Conservation (phyloP, 1,140 invertebrate species). For the Trialeurodes vaporariorum region DNA sequence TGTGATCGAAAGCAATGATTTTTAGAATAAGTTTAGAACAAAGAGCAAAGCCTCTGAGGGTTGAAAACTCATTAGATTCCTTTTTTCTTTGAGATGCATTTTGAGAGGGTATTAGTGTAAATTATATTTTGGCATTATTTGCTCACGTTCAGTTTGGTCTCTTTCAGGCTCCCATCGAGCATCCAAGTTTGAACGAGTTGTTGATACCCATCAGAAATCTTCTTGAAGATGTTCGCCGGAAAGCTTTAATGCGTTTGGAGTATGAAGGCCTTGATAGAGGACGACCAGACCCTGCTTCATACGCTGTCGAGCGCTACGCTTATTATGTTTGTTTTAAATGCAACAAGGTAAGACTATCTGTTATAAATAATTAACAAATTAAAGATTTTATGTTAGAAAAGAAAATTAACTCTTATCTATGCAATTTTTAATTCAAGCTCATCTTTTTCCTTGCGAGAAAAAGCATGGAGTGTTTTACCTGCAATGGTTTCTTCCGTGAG, state of each 20-base stretch:
- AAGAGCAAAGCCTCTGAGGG: no score
- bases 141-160: no score
- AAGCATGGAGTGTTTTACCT: background rate
- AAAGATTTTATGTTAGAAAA: background rate
- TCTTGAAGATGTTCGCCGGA: conserved; percentile 80
- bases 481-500: background rate
- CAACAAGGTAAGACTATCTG: conserved; percentile 53
- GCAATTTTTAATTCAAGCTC: no score
- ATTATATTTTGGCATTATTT: no score
- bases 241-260: conserved; percentile 90
- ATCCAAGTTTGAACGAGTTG: conserved; percentile 62
- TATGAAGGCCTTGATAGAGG: conserved; percentile 83
- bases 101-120: no score
- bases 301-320: conserved; percentile 94
- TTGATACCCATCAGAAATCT: conserved; percentile 67
- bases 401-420: background rate
- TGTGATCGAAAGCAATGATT: no score
- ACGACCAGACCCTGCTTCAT: conserved; percentile 62
- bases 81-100: no score
- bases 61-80: no score
- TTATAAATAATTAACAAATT: background rate
- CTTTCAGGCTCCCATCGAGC: conserved; percentile 82
- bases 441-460: background rate
- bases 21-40: no score
- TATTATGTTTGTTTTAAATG: conserved; percentile 98